Percentiles rank a stretch among this genome's conserved stretches.
These are phyloP conservation scores for Gallinago media DNA, from an alignment of 2,113 vertebrate genomes.

Conservation along the genomic window DNA sequence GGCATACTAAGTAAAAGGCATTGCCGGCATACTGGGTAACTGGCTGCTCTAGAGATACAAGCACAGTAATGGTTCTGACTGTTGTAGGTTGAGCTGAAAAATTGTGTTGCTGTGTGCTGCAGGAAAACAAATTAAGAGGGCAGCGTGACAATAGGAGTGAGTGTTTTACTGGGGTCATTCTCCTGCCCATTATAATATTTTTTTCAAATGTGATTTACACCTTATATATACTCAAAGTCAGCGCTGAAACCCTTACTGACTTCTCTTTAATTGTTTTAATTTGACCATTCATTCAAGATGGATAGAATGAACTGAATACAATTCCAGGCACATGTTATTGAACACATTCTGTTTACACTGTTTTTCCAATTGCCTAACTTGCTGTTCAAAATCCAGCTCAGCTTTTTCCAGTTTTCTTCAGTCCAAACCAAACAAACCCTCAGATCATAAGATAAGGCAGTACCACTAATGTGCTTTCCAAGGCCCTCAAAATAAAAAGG, in stretches of 20 bases:
- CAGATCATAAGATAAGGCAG: slow-evolving; percentile 38
- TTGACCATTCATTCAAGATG: neutral
- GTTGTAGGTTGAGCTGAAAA: neutral
- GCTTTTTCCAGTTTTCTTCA: slow-evolving; percentile 39
- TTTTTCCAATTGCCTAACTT: slow-evolving; percentile 51
- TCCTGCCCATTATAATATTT: neutral
- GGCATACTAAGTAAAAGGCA: neutral
- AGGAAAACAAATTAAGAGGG: neutral
- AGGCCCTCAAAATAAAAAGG: slow-evolving; percentile 37
- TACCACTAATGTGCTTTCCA: neutral
- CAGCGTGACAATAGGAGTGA: neutral
- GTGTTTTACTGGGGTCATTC: neutral
- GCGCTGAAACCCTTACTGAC: neutral
- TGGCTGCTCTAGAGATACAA: neutral
- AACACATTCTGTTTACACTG: slow-evolving; percentile 16
- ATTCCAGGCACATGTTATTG: neutral
- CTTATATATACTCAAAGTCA: neutral
- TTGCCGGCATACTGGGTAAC: rapidly evolving
- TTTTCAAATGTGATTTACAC: neutral
- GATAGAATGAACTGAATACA: neutral
- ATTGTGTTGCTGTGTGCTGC: neutral
- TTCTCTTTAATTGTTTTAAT: neutral
- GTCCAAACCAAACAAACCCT: slow-evolving; percentile 54
- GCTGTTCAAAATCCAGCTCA: slow-evolving; percentile 62
- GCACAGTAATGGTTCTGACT: neutral